phyloP scores from a whole-genome alignment of 2,113 vertebrate genomes.

The Synchiropus splendidus region DNA sequence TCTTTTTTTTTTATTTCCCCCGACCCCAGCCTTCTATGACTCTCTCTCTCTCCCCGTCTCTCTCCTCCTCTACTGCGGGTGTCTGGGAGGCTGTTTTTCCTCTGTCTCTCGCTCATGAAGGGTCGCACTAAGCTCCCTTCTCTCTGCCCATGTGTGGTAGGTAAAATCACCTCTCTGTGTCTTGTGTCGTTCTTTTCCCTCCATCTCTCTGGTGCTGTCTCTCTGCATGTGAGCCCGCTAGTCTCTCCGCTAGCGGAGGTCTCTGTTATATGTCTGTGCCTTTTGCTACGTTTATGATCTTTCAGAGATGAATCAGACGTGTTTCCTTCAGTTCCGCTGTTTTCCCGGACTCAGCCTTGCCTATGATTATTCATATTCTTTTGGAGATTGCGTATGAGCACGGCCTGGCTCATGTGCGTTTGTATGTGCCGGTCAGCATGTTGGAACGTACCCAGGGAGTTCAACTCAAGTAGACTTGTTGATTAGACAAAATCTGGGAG shows the following conservation, averaged over 20 bases:
- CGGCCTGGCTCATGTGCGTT: conserved; percentile 48
- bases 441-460: conserved; percentile 24
- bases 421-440: conserved; percentile 31
- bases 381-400: conserved; percentile 30
- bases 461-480: conserved; percentile 56
- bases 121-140: conserved; percentile 73
- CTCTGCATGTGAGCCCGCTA: conserved; percentile 57
- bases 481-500: conserved; percentile 24
- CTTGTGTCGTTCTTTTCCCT: conserved; percentile 33
- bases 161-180: conserved; percentile 55
- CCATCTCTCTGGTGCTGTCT: conserved; percentile 46
- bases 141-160: conserved; percentile 76
- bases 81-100: conserved; percentile 66
- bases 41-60: conserved; percentile 50
- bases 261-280: conserved; percentile 33
- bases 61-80: conserved; percentile 63
- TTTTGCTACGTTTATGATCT: conserved; percentile 27
- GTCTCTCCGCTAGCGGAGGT: conserved; percentile 25
- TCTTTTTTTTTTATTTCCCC: conserved; percentile 28
- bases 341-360: conserved; percentile 1
- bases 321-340: conserved; percentile 3
- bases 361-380: conserved; percentile 30
- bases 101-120: conserved; percentile 74
- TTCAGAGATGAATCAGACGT: conserved; percentile 22
- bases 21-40: conserved; percentile 29